Conservation (phyloP, 1,140 invertebrate genomes). For the Camponotus vicinus region DNA sequence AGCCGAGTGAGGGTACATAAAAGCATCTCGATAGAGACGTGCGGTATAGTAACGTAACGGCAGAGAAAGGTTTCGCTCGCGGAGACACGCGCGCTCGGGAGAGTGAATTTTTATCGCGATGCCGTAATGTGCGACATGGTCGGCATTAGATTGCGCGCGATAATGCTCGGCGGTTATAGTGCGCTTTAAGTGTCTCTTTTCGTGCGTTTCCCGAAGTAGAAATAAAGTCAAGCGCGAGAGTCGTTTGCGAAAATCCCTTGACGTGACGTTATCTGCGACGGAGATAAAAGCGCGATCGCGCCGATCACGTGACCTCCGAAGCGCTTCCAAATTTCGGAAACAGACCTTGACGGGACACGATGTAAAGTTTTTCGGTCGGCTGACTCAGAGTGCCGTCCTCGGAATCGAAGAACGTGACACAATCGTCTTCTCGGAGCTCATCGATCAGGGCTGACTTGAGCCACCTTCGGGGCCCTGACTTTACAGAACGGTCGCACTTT, state of each 20-base stretch:
- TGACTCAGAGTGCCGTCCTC: slow-evolving; percentile 48
- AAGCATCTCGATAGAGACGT: not conserved
- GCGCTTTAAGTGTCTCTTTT: not conserved
- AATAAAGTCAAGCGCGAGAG: slow-evolving; percentile 21
- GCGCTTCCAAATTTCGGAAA: slow-evolving; percentile 43
- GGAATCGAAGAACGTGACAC: slow-evolving; percentile 42
- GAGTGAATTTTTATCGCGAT: slow-evolving; percentile 28
- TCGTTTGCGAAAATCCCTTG: not conserved
- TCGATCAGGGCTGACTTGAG: slow-evolving; percentile 1
- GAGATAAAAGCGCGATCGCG: slow-evolving; percentile 19
- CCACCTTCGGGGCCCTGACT: not conserved
- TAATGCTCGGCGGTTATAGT: slow-evolving; percentile 27
- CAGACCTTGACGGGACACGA: slow-evolving; percentile 40
- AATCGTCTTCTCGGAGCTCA: slow-evolving; percentile 45
- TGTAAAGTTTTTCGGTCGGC: slow-evolving; percentile 51
- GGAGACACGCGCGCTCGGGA: not conserved
- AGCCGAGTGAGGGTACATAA: not conserved
- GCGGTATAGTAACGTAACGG: not conserved
- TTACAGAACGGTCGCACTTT: not conserved
- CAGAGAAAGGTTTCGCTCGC: slow-evolving; percentile 11
- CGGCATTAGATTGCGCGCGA: slow-evolving; percentile 33
- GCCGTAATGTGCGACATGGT: slow-evolving; percentile 3
- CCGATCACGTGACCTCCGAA: not conserved
- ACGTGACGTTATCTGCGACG: not conserved
- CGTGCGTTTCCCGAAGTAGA: not conserved